Evolutionary conservation across 2,797 vertebrate species (phyloP).

Genomic region (Halcyon smyrnensis): DNA sequence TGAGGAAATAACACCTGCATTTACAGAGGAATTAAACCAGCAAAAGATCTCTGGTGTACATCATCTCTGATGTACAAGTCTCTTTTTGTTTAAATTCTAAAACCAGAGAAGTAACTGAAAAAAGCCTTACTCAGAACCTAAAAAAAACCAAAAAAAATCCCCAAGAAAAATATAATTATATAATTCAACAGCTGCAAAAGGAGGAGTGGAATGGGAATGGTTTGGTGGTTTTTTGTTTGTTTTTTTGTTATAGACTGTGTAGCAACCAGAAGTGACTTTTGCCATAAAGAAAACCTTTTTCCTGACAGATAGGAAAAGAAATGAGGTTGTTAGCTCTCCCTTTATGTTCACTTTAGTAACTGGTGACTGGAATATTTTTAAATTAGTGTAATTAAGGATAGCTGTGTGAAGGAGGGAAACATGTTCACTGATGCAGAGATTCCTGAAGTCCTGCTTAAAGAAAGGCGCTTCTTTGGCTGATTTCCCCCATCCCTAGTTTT

Average conservation of each 20-base stretch:
- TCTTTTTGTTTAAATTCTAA: constrained; percentile 10
- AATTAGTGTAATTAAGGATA: not conserved
- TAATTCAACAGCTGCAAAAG: not conserved
- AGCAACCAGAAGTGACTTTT: not conserved
- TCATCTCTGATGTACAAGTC: not conserved
- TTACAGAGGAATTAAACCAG: not conserved
- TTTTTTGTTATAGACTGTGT: not conserved
- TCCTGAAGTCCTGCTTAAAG: not conserved
- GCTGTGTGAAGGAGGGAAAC: not conserved
- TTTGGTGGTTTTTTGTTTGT: too few relatives aligned
- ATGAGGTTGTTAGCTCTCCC: too few relatives aligned
- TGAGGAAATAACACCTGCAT: not conserved
- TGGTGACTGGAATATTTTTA: not conserved
- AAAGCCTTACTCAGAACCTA: not conserved
- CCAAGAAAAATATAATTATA: too few relatives aligned
- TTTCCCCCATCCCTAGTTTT: not conserved
- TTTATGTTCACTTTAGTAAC: not conserved
- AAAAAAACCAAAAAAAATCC: not conserved
- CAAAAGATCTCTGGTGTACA: not conserved
- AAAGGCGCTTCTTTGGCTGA: not conserved
- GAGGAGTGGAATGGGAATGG: not conserved
- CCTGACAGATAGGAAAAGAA: not conserved
- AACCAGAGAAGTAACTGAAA: not conserved
- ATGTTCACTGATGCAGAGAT: not conserved
- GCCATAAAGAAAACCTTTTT: not conserved